These are phyloP conservation scores for Epizoanthus scotinus DNA, from an alignment of 92 coral and sea anemone genomes.

Conservation along the genomic window DNA sequence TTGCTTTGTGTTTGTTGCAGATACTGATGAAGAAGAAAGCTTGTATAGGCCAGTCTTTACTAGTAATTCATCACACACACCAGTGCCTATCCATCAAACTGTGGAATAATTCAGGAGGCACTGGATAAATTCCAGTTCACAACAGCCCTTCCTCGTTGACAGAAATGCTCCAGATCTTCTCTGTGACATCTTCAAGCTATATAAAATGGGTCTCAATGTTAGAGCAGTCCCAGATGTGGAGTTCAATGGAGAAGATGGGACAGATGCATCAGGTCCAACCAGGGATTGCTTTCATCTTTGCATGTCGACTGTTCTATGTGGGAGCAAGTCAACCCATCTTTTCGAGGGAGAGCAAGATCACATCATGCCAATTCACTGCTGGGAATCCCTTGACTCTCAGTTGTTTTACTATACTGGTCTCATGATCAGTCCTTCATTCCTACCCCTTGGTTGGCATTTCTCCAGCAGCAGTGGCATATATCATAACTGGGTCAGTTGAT, in stretches of 20 bases:
- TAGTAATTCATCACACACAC: neutral
- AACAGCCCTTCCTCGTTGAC: constrained; percentile 40
- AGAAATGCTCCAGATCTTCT: constrained; percentile 35
- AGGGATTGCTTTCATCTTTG: no score
- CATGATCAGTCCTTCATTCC: constrained; percentile 47
- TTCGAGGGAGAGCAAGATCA: constrained; percentile 60
- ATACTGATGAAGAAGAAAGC: neutral
- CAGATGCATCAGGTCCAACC: no score
- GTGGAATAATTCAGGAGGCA: neutral
- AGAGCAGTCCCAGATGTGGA: constrained; percentile 50
- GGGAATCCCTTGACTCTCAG: no score
- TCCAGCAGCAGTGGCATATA: constrained; percentile 51
- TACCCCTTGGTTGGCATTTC: constrained; percentile 61
- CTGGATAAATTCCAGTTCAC: neutral
- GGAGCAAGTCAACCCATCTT: constrained; percentile 25
- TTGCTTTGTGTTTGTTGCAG: neutral
- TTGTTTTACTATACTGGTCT: constrained; percentile 55
- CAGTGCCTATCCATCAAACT: neutral
- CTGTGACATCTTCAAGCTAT: constrained; percentile 47
- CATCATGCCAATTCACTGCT: constrained; percentile 54
- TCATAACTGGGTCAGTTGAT: constrained; percentile 38
- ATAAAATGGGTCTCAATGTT: constrained; percentile 41
- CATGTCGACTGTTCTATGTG: constrained; percentile 49
- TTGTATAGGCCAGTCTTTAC: neutral
- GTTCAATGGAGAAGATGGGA: constrained; percentile 58